Percentiles rank a stretch among this genome's conserved stretches.
phyloP scores from a whole-genome alignment of 53 echinoderm and acorn worm species.

The Echinarachnius parma region DNA sequence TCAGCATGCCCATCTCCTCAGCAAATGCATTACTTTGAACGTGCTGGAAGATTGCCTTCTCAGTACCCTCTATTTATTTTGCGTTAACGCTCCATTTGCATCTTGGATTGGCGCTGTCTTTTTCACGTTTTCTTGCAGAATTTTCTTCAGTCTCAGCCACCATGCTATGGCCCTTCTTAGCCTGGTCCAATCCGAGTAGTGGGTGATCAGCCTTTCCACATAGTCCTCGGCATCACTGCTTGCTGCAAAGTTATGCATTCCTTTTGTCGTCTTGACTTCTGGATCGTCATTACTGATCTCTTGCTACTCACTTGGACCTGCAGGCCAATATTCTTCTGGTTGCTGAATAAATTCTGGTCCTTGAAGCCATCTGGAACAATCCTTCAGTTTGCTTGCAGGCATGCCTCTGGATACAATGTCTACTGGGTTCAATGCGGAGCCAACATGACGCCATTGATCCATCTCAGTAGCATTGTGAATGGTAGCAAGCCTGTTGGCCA shows the following conservation, averaged over 20 bases:
- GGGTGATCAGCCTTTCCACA: slow-evolving; percentile 21
- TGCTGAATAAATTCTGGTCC: slow-evolving; percentile 43
- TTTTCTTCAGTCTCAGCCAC: slow-evolving; percentile 32
- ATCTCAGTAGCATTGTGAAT: slow-evolving; percentile 15
- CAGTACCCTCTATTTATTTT: slow-evolving; percentile 35
- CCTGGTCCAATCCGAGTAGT: slow-evolving; percentile 47
- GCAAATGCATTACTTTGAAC: slow-evolving; percentile 34
- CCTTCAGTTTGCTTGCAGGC: slow-evolving; percentile 1
- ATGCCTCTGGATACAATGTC: slow-evolving; percentile 38
- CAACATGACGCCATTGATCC: slow-evolving; percentile 39
- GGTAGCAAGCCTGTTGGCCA: slow-evolving; percentile 36
- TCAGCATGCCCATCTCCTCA: slow-evolving; percentile 47
- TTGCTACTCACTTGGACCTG: background rate
- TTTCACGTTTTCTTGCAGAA: slow-evolving; percentile 1
- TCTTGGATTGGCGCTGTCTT: background rate
- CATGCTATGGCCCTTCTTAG: slow-evolving; percentile 54
- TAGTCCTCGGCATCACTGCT: slow-evolving; percentile 1
- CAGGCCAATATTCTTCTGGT: slow-evolving; percentile 17
- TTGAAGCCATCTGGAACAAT: slow-evolving; percentile 15
- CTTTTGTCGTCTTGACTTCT: background rate
- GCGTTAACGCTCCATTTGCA: background rate
- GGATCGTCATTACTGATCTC: slow-evolving; percentile 20
- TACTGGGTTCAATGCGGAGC: slow-evolving; percentile 35
- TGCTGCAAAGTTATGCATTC: background rate
- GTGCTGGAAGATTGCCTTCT: slow-evolving; percentile 36